Evolutionary conservation across 2,888 invertebrate species (phyloP).

Genomic region (Oscheius sp.): DNA sequence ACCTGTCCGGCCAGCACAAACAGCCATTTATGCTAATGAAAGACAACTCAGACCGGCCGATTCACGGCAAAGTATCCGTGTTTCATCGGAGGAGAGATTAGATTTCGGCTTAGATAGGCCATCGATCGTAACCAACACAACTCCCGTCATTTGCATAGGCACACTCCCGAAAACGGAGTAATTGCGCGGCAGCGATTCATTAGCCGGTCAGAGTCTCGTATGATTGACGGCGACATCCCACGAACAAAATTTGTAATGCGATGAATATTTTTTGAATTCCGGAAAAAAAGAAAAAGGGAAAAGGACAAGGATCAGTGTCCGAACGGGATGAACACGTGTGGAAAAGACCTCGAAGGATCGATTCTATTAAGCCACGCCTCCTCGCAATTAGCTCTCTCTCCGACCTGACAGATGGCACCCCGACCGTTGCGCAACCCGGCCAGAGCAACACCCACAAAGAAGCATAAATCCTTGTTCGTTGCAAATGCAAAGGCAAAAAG

Average conservation of each 20-base stretch:
- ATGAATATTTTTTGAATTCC: too few relatives aligned
- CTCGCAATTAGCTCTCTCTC: conserved; percentile 23
- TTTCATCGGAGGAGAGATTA: not conserved
- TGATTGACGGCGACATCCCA: too few relatives aligned
- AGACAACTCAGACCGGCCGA: not conserved
- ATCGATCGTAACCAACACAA: not conserved
- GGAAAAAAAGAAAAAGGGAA: not conserved
- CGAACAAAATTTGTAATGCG: too few relatives aligned
- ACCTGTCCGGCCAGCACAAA: conserved; percentile 30
- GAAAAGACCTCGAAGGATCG: conserved; percentile 25
- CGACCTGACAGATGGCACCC: conserved; percentile 35
- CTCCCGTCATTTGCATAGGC: conserved; percentile 8
- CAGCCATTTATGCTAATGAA: conserved; percentile 18
- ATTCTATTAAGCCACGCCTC: conserved; percentile 25
- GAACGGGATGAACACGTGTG: conserved; percentile 24
- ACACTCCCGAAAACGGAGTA: not conserved
- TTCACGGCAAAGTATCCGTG: not conserved
- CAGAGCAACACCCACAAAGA: not conserved
- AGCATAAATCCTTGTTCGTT: conserved; percentile 17
- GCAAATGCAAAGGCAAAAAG: not conserved
- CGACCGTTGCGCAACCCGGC: conserved; percentile 22
- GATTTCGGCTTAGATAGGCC: conserved; percentile 17
- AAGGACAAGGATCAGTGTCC: not conserved
- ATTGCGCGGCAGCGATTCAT: conserved; percentile 9
- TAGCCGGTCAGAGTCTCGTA: not conserved